Conservation (phyloP, 1,140 invertebrate species). For the Nilaparvata lugens region DNA sequence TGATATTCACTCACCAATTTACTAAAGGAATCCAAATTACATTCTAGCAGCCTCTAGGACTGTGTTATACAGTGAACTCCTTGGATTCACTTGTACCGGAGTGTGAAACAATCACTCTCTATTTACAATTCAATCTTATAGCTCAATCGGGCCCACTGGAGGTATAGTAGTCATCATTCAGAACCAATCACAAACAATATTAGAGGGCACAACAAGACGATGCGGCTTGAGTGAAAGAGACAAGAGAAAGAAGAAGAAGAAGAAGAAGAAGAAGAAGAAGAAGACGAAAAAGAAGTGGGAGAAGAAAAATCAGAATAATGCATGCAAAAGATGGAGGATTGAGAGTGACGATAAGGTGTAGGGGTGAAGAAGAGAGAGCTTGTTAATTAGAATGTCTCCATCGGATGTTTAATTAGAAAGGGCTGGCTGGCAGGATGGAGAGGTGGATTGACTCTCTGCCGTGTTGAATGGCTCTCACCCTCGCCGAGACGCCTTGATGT, state of each 20-base stretch:
- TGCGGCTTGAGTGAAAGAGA: not conserved
- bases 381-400: conserved; percentile 5
- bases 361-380: not conserved
- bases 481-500: too few species aligned
- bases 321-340: not conserved
- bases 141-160: not conserved
- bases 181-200: not conserved
- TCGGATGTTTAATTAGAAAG: conserved; percentile 3
- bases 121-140: not conserved
- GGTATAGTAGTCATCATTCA: too few species aligned
- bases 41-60: too few species aligned
- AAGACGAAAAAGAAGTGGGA: too few species aligned
- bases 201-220: not conserved
- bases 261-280: too few species aligned
- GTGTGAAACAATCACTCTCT: not conserved
- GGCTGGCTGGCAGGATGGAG: not conserved
- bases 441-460: not conserved
- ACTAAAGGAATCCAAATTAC: too few species aligned
- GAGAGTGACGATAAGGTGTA: not conserved
- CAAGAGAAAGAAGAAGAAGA: not conserved
- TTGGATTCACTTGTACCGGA: too few species aligned
- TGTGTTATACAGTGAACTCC: too few species aligned
- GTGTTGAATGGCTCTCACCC: too few species aligned
- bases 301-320: too few species aligned
- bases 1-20: too few species aligned